A percentile compares a stretch with the other conserved stretches of the same genome.
These are phyloP conservation scores for Dolichoris vasculosae DNA, from an alignment of 1,140 invertebrate genomes.

Conservation along the genomic window DNA sequence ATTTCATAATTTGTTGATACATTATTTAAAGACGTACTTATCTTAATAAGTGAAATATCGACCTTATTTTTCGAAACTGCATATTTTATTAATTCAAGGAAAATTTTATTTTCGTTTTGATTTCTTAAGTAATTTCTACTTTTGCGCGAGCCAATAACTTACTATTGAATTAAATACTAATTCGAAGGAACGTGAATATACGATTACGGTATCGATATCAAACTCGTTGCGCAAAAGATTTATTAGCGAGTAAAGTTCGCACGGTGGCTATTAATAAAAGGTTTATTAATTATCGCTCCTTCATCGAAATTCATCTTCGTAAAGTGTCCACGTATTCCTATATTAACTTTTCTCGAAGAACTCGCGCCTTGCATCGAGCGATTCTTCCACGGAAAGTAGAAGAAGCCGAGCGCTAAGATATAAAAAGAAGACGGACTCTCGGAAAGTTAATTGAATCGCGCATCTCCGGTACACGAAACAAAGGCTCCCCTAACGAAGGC, in stretches of 20 bases:
- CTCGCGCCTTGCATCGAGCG: not conserved
- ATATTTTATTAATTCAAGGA: too few species aligned
- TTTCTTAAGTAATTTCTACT: too few species aligned
- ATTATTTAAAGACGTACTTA: too few species aligned
- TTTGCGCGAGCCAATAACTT: not conserved
- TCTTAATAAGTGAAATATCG: too few species aligned
- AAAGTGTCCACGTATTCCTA: not conserved
- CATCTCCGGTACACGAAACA: not conserved
- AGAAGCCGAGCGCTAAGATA: not conserved
- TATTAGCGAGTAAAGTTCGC: not conserved
- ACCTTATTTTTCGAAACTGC: too few species aligned
- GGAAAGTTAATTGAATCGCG: constrained; percentile 32
- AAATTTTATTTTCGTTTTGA: too few species aligned
- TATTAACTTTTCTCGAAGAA: not conserved
- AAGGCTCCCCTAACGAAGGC: constrained; percentile 52
- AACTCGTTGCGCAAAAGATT: not conserved
- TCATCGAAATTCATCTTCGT: not conserved
- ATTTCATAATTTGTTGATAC: too few species aligned
- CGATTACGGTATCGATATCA: not conserved
- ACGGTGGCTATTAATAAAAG: not conserved
- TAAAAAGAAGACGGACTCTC: not conserved
- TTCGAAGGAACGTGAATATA: not conserved
- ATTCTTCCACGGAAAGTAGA: not conserved
- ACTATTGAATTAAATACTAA: not conserved
- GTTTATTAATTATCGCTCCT: not conserved